Evolutionary conservation across 64 coral and sea anemone species (phyloP).

Genomic region (Cladopsammia gracilis): DNA sequence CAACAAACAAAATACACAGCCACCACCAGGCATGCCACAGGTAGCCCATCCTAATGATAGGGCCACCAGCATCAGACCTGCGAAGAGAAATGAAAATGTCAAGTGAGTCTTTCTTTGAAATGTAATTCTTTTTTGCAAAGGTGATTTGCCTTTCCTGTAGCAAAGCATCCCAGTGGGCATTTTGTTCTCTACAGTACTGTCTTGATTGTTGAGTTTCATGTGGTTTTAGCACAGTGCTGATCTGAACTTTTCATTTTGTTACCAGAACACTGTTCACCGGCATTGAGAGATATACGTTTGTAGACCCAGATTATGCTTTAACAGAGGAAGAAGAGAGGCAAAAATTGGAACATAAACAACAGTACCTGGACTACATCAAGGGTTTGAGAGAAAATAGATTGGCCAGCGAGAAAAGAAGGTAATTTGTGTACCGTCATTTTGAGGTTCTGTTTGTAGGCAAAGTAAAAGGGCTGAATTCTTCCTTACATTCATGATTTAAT

Average conservation of each 20-base stretch:
- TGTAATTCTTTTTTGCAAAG: background rate
- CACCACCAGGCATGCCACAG: constrained; percentile 10
- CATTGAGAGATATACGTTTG: constrained; percentile 92
- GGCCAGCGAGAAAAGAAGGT: constrained; percentile 77
- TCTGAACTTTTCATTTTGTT: background rate
- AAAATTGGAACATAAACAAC: constrained; percentile 78
- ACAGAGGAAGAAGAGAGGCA: constrained; percentile 83
- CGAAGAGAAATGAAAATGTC: constrained; percentile 83
- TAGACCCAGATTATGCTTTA: constrained; percentile 96
- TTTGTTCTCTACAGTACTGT: no score
- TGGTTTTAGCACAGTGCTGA: no score
- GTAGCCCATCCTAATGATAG: constrained; percentile 92
- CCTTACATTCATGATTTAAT: no score
- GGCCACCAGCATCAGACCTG: constrained; percentile 96
- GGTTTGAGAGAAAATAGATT: constrained; percentile 67
- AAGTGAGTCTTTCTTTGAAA: constrained; percentile 38
- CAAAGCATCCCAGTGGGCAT: no score
- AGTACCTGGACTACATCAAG: constrained; percentile 86
- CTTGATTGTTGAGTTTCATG: no score
- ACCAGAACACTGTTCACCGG: constrained; percentile 89
- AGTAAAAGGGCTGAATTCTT: no score
- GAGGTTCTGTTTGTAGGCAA: no score
- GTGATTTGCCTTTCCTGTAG: no score
- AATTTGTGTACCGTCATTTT: background rate
- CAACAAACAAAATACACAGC: constrained; percentile 29